These are phyloP conservation scores for Pica pica DNA, from an alignment of 2,113 vertebrate species.

Conservation along the genomic window DNA sequence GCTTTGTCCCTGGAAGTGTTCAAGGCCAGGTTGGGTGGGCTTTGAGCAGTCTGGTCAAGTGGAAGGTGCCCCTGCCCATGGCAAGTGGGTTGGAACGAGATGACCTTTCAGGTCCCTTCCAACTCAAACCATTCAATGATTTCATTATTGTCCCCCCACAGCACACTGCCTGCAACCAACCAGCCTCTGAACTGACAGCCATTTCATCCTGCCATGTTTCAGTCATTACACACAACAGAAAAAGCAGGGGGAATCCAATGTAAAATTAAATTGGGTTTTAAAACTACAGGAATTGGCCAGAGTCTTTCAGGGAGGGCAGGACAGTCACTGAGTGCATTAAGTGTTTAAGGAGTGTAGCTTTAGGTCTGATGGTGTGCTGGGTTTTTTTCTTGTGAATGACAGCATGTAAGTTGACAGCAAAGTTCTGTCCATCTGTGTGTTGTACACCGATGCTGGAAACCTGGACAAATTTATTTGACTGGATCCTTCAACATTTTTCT, in stretches of 20 bases:
- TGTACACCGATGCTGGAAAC: background rate
- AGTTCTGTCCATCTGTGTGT: background rate
- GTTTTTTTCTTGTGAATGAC: background rate
- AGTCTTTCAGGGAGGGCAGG: background rate
- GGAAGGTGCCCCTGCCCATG: background rate
- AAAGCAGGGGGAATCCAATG: accelerated
- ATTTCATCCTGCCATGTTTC: background rate
- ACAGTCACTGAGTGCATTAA: background rate
- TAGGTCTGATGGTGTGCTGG: accelerated
- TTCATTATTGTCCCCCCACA: background rate
- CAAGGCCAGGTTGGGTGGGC: background rate
- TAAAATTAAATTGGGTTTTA: background rate
- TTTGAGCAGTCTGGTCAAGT: background rate
- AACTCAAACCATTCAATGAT: background rate
- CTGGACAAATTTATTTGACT: background rate
- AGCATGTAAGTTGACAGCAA: background rate
- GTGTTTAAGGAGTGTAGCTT: background rate
- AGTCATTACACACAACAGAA: background rate
- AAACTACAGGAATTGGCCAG: background rate
- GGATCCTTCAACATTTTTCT: background rate
- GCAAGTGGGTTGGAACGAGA: background rate
- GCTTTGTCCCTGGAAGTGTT: background rate
- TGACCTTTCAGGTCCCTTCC: background rate
- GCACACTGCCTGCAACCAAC: background rate
- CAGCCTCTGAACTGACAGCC: background rate